phyloP scores from a whole-genome alignment of 1,140 invertebrate species.

The Drosophila trapezifrons region DNA sequence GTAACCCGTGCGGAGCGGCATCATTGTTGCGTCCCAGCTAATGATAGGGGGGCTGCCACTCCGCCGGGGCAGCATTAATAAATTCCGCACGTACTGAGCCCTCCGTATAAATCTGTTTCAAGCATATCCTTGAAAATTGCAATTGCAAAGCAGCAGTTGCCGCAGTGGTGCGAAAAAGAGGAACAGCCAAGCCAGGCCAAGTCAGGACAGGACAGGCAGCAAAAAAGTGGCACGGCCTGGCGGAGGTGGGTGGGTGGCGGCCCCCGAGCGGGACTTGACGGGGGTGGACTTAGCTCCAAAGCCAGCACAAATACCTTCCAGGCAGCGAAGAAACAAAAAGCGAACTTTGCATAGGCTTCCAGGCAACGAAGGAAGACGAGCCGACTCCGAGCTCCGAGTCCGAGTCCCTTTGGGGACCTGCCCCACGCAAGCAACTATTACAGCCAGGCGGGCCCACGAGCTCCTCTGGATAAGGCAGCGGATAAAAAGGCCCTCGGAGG shows the following conservation, averaged over 20 bases:
- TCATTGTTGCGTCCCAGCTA: slow-evolving; percentile 50
- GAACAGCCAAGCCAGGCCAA: slow-evolving; percentile 25
- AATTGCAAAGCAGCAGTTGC: slow-evolving; percentile 71
- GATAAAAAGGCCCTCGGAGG: slow-evolving; percentile 69
- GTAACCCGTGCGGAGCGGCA: slow-evolving; percentile 45
- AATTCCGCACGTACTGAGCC: slow-evolving; percentile 79
- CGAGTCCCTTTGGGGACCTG: slow-evolving; percentile 60
- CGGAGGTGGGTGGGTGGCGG: slow-evolving; percentile 8
- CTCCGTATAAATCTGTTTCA: slow-evolving; percentile 81
- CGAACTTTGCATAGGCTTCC: slow-evolving; percentile 62
- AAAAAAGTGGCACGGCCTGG: slow-evolving; percentile 17
- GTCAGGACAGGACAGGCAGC: slow-evolving; percentile 31
- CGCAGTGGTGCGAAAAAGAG: slow-evolving; percentile 49
- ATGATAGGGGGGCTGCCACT: slow-evolving; percentile 42
- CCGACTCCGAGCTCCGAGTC: slow-evolving; percentile 17
- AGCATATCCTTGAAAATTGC: slow-evolving; percentile 83
- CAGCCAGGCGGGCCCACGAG: slow-evolving; percentile 23
- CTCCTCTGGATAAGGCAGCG: slow-evolving; percentile 66
- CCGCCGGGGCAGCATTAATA: slow-evolving; percentile 64
- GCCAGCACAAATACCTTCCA: slow-evolving; percentile 59
- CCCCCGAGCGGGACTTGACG: slow-evolving; percentile 9
- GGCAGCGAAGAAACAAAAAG: slow-evolving; percentile 63
- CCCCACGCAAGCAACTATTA: slow-evolving; percentile 35
- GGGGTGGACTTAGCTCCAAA: slow-evolving; percentile 21
- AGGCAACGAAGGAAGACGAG: slow-evolving; percentile 40